A percentile compares a stretch with the other conserved stretches of the same genome.
Conservation (phyloP, 2,888 invertebrate species). For the Lithophane semibrunnea region DNA sequence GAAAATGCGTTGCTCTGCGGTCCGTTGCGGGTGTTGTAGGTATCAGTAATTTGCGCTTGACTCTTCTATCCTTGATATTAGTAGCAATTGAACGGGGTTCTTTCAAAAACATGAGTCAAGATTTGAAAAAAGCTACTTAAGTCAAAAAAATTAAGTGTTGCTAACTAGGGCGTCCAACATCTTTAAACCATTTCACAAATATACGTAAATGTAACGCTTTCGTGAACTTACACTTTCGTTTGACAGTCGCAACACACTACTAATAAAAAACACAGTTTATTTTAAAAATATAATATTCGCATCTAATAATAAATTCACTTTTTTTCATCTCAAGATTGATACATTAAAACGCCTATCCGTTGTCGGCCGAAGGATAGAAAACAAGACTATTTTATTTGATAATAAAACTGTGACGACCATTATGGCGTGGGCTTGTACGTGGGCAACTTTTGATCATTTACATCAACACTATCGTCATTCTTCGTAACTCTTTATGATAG, state of each 20-base stretch:
- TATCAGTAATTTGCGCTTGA: neutral
- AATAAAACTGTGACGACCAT: constrained; percentile 48
- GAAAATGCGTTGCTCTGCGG: neutral
- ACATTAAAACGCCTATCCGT: constrained; percentile 55
- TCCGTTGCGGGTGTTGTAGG: neutral
- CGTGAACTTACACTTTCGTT: constrained; percentile 14
- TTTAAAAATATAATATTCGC: constrained; percentile 34
- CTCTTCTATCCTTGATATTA: neutral
- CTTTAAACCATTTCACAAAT: constrained; percentile 33
- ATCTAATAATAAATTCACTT: constrained; percentile 40
- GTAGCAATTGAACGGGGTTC: neutral
- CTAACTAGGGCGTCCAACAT: constrained; percentile 21
- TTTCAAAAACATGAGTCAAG: constrained; percentile 17
- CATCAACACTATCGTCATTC: constrained; percentile 47
- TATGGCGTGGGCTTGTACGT: constrained; percentile 51
- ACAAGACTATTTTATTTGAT: constrained; percentile 47
- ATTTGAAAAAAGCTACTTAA: constrained; percentile 9
- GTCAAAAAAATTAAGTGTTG: neutral
- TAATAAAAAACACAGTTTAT: constrained; percentile 51
- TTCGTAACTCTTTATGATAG: constrained; percentile 30
- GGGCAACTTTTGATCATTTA: constrained; percentile 53
- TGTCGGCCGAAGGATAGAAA: constrained; percentile 33
- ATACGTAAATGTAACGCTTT: neutral
- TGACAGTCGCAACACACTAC: constrained; percentile 35
- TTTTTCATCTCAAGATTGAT: constrained; percentile 48